Evolutionary conservation across 1,140 invertebrate genomes (phyloP), one percentile per base, ranked within the genome.

Genomic region (Heterodera schachtii): DNA sequence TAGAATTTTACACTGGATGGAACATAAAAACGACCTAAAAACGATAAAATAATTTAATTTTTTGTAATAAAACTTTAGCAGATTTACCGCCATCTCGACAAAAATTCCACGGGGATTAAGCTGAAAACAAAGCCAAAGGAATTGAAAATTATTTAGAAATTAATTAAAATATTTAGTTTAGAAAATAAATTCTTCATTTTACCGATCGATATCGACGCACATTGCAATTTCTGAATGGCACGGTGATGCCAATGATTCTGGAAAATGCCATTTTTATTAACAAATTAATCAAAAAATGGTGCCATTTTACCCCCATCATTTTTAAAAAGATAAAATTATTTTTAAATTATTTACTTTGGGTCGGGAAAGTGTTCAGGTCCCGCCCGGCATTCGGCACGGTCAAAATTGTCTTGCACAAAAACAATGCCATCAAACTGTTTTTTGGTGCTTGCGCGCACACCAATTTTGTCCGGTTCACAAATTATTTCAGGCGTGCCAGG

Each of bases 351-450:
- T 1, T 71, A 78, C 77, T 82, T 85, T 0, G 88, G 83, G 76
- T 89, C 89, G 43, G 84, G 41, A 78, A 89, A 89, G 44, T 89
- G 78, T 76, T 89, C 89, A 21, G 88, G 86, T 3, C 88, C 89
- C 11, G 87, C 87, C 44, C 89, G 78, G 78, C 88, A 89, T 60
- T 90, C 88, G 67, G 83, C 81, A 16, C 88, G 85, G 57, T 89
- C 86, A 75, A 90, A 89, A 76, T 89, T 88, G 77, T 89, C 89
- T 75, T 84, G 83, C 21, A 90, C 88, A 75, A 89, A 89, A 21
- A 89, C 89, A 81, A 84, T 87, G 8, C 88, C 88, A 52, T 89
- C 88, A 78, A 89, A 89, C n/a, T 87, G 89, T 71, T 90, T 87
- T 70, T 90, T 90, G 21, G 88, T 89, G 2, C 86, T 86, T 11